A percentile compares a stretch with the other conserved stretches of the same genome.
phyloP scores from a whole-genome alignment of 2,113 vertebrate species.

The Pungitius pungitius region DNA sequence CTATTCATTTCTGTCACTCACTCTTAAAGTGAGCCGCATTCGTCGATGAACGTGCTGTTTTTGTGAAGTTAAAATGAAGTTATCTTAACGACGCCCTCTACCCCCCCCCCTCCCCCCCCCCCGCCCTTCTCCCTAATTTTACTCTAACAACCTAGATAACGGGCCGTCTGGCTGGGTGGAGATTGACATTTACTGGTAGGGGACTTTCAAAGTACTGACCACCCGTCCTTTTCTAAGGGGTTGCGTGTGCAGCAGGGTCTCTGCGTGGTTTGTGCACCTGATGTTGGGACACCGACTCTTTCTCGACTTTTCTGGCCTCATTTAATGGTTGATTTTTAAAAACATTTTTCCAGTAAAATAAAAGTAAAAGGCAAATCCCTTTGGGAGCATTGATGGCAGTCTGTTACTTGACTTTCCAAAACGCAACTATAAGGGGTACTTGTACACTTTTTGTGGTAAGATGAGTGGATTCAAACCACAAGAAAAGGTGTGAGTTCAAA shows the following conservation, averaged over 20 bases:
- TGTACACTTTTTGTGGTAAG: background rate
- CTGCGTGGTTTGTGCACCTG: background rate
- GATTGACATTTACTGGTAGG: background rate
- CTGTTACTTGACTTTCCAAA: too few relatives aligned
- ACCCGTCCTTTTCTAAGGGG: background rate
- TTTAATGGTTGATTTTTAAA: too few relatives aligned
- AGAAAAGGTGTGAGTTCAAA: conserved; percentile 3
- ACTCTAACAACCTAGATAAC: background rate
- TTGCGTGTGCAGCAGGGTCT: background rate
- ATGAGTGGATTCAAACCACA: background rate
- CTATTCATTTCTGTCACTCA: background rate
- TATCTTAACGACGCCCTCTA: background rate
- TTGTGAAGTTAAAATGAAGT: background rate
- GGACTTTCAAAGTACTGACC: background rate
- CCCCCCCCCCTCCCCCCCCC: too few relatives aligned
- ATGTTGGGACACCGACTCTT: background rate
- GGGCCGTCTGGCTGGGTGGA: background rate
- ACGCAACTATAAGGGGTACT: too few relatives aligned
- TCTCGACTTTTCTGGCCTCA: too few relatives aligned
- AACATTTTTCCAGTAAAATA: too few relatives aligned
- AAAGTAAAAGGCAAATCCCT: too few relatives aligned
- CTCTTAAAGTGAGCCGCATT: background rate
- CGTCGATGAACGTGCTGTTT: background rate
- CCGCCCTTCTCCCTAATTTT: background rate
- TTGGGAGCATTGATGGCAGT: too few relatives aligned